phyloP scores from a whole-genome alignment of 35 echinoderm and acorn worm genomes.

The Holothuria glaberrima region DNA sequence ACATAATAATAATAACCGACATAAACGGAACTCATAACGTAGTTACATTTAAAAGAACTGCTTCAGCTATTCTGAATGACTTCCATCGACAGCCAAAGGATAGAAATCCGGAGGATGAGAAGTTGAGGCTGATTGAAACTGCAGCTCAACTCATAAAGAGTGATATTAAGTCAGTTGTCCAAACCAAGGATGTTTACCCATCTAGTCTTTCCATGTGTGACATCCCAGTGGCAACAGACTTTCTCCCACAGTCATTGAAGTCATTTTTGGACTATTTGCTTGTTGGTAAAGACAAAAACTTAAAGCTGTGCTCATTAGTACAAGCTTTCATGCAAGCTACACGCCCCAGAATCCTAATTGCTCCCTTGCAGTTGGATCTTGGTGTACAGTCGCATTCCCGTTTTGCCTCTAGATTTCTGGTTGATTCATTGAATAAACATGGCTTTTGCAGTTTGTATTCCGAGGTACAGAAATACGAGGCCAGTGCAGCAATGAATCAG shows the following conservation, averaged over 20 bases:
- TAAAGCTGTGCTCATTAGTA: background rate
- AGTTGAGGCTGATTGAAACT: slow-evolving; percentile 23
- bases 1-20: slow-evolving; percentile 47
- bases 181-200: background rate
- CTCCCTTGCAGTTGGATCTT: background rate
- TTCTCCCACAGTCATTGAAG: slow-evolving; percentile 23
- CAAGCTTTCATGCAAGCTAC: slow-evolving; percentile 11
- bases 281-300: slow-evolving; percentile 9
- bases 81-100: slow-evolving; percentile 30
- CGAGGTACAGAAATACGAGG: slow-evolving; percentile 40
- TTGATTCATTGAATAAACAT: slow-evolving; percentile 49
- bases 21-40: slow-evolving; percentile 52
- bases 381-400: background rate
- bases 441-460: slow-evolving; percentile 53
- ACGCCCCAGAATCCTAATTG: too few species aligned
- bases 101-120: background rate
- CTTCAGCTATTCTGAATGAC: slow-evolving; percentile 49
- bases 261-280: background rate
- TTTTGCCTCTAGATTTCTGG: slow-evolving; percentile 70
- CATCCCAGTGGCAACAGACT: background rate
- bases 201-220: background rate
- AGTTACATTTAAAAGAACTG: slow-evolving; percentile 20
- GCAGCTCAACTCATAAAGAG: slow-evolving; percentile 32
- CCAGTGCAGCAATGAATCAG: slow-evolving; percentile 42
- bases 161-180: slow-evolving; percentile 34